A percentile compares a stretch with the other conserved stretches of the same genome.
These are phyloP conservation scores for Alviniconcha strummeri DNA, from an alignment of 2,888 invertebrate species.

Conservation along the genomic window DNA sequence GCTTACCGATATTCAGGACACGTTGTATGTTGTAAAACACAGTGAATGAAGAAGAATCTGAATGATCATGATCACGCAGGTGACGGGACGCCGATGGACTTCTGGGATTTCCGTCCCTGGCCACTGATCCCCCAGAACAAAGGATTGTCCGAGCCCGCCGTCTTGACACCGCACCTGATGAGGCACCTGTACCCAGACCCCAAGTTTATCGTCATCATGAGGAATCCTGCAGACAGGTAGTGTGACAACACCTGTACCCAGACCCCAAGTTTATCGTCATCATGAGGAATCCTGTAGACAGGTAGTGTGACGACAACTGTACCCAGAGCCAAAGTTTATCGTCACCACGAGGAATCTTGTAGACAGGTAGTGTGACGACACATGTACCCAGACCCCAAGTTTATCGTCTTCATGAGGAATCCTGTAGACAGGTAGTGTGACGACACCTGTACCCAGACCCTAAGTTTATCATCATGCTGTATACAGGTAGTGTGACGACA, in stretches of 20 bases:
- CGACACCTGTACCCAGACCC: constrained; percentile 53
- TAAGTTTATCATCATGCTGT: constrained; percentile 54
- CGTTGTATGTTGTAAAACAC: too few species aligned
- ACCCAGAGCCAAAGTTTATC: constrained; percentile 47
- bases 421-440: constrained; percentile 43
- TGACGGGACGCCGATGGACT: constrained; percentile 61
- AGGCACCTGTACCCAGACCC: constrained; percentile 54
- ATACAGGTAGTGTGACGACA: constrained; percentile 49
- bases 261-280: constrained; percentile 25
- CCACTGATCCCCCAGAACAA: constrained; percentile 54
- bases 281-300: too few species aligned
- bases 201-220: constrained; percentile 53
- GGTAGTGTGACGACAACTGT: constrained; percentile 40
- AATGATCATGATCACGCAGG: constrained; percentile 39
- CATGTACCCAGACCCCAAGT: constrained; percentile 57
- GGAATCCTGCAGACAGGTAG: constrained; percentile 56
- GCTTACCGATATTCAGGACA: too few species aligned
- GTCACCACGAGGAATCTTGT: constrained; percentile 3
- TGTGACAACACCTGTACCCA: constrained; percentile 49
- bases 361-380: background rate
- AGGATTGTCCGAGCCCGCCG: constrained; percentile 44
- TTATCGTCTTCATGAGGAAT: constrained; percentile 53
- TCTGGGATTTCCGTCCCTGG: constrained; percentile 63
- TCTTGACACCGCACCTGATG: constrained; percentile 56
- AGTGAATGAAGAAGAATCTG: too few species aligned